These are phyloP conservation scores for Pyrochroa serraticornis DNA, from an alignment of 2,888 invertebrate genomes.

Conservation along the genomic window DNA sequence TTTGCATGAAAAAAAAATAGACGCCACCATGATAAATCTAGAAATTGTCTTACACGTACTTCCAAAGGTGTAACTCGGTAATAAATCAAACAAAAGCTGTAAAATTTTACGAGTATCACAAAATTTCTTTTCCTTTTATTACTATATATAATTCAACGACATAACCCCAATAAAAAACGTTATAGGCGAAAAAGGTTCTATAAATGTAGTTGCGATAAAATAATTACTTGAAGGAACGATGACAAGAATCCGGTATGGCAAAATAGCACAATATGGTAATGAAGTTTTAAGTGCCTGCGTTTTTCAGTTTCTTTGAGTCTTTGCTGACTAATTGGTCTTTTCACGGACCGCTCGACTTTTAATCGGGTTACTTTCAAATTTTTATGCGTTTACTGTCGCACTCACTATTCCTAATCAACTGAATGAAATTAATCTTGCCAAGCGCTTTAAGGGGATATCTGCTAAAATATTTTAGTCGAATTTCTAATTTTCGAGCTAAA, in stretches of 20 bases:
- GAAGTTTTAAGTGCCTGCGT: too few relatives aligned
- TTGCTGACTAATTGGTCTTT: too few relatives aligned
- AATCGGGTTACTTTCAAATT: too few relatives aligned
- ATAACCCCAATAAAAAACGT: constrained; percentile 1
- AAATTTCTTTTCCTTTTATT: constrained; percentile 17
- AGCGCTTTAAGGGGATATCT: too few relatives aligned
- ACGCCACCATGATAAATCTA: constrained; percentile 13
- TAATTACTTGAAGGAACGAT: background rate
- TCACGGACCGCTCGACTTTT: too few relatives aligned
- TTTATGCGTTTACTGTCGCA: too few relatives aligned
- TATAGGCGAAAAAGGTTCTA: background rate
- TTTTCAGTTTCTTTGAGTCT: too few relatives aligned
- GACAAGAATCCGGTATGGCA: background rate
- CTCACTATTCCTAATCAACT: too few relatives aligned
- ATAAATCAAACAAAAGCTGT: constrained; percentile 14
- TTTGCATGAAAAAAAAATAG: background rate
- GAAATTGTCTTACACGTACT: constrained; percentile 4
- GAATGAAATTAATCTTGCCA: too few relatives aligned
- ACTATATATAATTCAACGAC: constrained; percentile 21
- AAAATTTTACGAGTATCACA: constrained; percentile 17
- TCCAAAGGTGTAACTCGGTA: constrained; percentile 3
- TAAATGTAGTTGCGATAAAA: background rate
- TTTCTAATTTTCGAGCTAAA: too few relatives aligned
- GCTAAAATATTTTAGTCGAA: too few relatives aligned
- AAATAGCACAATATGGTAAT: too few relatives aligned